Conservation (phyloP, 2,888 invertebrate genomes). For the Cantharis rufa region DNA sequence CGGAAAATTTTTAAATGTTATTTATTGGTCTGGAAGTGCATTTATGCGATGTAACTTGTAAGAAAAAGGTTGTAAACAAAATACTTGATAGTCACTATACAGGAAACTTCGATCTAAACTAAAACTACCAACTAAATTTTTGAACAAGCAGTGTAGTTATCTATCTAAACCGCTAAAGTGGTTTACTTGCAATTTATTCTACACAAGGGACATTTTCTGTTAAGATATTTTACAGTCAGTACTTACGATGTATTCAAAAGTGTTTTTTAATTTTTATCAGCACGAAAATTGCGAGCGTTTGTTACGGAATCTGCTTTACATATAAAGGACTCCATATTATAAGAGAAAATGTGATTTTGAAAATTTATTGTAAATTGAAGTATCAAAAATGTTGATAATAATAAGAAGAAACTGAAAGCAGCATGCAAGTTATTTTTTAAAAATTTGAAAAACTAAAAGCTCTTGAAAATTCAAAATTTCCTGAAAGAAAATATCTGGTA, state of each 20-base stretch:
- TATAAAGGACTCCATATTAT: not conserved
- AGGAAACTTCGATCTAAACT: not conserved
- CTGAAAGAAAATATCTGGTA: too few relatives aligned
- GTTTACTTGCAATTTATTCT: slow-evolving; percentile 18
- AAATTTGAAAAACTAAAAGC: too few relatives aligned
- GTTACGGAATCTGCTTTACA: not conserved
- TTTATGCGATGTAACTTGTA: not conserved
- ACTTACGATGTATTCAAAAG: slow-evolving; percentile 16
- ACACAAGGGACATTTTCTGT: slow-evolving; percentile 25
- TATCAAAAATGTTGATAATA: not conserved
- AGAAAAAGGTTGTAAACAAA: not conserved
- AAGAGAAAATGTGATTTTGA: not conserved
- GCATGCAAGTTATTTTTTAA: too few relatives aligned
- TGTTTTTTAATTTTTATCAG: slow-evolving; percentile 10
- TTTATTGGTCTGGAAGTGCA: not conserved
- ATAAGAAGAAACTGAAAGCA: too few relatives aligned
- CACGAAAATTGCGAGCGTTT: not conserved
- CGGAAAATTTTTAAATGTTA: not conserved
- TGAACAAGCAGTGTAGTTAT: slow-evolving; percentile 16
- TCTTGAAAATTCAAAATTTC: too few relatives aligned
- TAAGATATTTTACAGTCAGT: slow-evolving; percentile 14
- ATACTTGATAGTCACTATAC: not conserved
- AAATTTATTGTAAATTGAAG: not conserved
- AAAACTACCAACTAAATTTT: not conserved
- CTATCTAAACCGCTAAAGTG: slow-evolving; percentile 18